phyloP scores from a whole-genome alignment of 1,140 invertebrate genomes.

The Tetragonula clypearis region DNA sequence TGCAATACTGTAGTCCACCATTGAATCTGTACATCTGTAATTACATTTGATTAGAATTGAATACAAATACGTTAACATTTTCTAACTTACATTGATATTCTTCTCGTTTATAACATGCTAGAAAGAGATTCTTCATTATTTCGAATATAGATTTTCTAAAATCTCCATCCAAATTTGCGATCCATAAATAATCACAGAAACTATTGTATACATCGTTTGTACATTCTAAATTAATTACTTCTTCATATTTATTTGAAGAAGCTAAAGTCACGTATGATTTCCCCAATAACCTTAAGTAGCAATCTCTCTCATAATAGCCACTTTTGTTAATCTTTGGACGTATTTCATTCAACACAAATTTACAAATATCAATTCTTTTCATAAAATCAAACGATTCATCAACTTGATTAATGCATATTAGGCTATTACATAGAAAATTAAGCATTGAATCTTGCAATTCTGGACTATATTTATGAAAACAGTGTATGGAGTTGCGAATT shows the following conservation, averaged over 20 bases:
- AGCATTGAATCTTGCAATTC: conserved; percentile 70
- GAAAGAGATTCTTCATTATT: conserved; percentile 64
- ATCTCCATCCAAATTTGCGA: conserved; percentile 59
- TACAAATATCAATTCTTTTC: conserved; percentile 40
- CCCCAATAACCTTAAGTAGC: conserved; percentile 70
- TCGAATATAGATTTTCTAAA: conserved; percentile 67
- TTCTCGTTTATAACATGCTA: neutral
- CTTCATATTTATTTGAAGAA: conserved; percentile 15
- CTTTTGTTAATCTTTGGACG: conserved; percentile 4
- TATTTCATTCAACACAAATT: conserved; percentile 48
- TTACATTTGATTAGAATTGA: neutral
- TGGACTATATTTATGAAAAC: conserved; percentile 53
- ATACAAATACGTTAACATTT: neutral
- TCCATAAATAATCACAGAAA: conserved; percentile 69
- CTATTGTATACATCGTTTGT: conserved; percentile 60
- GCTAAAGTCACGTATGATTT: conserved; percentile 60
- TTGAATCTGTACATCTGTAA: conserved; percentile 58
- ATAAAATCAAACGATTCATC: neutral
- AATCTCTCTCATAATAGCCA: conserved; percentile 61
- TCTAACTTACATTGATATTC: conserved; percentile 57
- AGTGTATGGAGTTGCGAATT: conserved; percentile 32
- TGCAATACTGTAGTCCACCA: conserved; percentile 76
- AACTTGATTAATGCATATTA: conserved; percentile 36
- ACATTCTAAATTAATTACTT: conserved; percentile 24
- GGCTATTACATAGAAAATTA: conserved; percentile 66